Conservation (phyloP, 2,888 invertebrate genomes). For the Podotricha telesiphe region DNA sequence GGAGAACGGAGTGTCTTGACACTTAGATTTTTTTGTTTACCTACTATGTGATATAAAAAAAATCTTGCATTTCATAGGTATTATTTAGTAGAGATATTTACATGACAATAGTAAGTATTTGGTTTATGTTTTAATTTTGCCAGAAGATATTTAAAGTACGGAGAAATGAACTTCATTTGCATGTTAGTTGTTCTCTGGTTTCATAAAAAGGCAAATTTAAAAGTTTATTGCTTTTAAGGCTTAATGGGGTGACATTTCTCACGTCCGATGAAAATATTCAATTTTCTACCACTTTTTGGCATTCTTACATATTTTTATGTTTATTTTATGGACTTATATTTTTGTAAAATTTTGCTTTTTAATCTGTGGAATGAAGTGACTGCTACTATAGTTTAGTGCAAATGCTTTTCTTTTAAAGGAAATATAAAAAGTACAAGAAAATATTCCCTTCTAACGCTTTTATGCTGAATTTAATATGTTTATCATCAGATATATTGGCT, state of each 20-base stretch:
- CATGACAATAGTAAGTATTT: conserved; percentile 76
- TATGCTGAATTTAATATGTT: no score
- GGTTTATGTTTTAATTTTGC: conserved; percentile 75
- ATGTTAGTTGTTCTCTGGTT: conserved; percentile 63
- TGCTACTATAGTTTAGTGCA: no score
- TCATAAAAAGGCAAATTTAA: conserved; percentile 57
- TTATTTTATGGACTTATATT: conserved; percentile 36
- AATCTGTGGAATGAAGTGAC: no score
- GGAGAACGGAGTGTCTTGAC: no score
- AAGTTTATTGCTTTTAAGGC: conserved; percentile 49
- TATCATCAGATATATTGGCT: no score
- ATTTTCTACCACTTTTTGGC: conserved; percentile 38
- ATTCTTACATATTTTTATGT: conserved; percentile 34
- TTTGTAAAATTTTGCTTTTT: conserved; percentile 12
- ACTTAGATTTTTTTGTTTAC: no score
- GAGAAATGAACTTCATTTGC: conserved; percentile 68
- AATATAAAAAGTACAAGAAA: no score
- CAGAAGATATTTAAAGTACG: conserved; percentile 76
- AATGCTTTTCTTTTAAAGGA: no score
- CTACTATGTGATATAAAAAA: conserved; percentile 37
- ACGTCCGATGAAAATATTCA: conserved; percentile 45
- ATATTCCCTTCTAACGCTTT: no score
- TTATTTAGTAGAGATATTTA: conserved; percentile 62
- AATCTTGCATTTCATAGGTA: conserved; percentile 50
- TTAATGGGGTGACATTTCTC: conserved; percentile 52